These are phyloP conservation scores for Lordiphosa stackelbergi DNA, from an alignment of 1,140 invertebrate species.

Conservation along the genomic window DNA sequence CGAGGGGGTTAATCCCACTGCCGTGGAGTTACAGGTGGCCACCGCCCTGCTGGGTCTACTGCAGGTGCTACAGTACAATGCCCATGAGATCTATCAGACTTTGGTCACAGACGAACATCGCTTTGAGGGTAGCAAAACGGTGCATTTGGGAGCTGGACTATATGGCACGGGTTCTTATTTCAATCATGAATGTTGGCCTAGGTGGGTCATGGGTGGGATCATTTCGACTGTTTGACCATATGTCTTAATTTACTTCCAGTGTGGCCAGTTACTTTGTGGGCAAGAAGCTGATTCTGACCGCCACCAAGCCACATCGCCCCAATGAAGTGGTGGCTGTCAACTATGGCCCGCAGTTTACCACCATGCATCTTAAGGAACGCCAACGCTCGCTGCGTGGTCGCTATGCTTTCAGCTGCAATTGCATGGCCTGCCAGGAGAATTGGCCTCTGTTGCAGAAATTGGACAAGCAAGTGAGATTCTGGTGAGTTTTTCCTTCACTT, in stretches of 20 bases:
- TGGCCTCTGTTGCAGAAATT: constrained; percentile 86
- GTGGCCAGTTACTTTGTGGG: constrained; percentile 89
- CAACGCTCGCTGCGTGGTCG: constrained; percentile 82
- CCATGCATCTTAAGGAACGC: constrained; percentile 81
- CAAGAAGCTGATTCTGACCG: constrained; percentile 84
- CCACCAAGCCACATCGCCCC: constrained; percentile 81
- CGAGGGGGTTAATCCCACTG: constrained; percentile 75
- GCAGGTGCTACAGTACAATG: constrained; percentile 92
- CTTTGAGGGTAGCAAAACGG: constrained; percentile 80
- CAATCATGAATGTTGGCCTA: constrained; percentile 92
- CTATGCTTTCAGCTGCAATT: constrained; percentile 90
- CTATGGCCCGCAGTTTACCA: constrained; percentile 90
- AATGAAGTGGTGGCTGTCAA: constrained; percentile 88
- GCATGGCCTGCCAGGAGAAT: constrained; percentile 85
- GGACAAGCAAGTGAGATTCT: constrained; percentile 77
- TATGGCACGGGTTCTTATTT: constrained; percentile 89
- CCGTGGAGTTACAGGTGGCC: constrained; percentile 80
- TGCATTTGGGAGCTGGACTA: constrained; percentile 87
- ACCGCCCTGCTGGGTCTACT: constrained; percentile 85
- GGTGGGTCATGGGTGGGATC: background rate
- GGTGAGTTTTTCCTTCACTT: constrained; percentile 30
- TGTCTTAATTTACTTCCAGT: constrained; percentile 51
- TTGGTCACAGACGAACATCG: constrained; percentile 78
- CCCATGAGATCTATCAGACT: constrained; percentile 91
- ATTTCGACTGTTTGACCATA: too few species aligned